Base-by-base conservation (phyloP, 2,888 invertebrate species). In the Cephus nigrinus region DNA sequence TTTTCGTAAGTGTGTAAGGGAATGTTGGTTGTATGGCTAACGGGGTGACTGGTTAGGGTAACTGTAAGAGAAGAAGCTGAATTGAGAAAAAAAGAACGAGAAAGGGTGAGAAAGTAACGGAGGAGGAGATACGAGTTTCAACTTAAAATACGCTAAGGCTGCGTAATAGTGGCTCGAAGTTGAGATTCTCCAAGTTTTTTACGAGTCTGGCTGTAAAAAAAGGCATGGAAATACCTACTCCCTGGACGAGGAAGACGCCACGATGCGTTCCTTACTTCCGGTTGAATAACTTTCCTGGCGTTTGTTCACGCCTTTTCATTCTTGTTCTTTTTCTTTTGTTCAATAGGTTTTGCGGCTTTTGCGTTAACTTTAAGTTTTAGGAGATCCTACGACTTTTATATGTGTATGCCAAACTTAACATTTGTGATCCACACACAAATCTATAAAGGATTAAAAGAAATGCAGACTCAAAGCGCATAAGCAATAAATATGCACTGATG, bases 111-210 rank as follows among this genome's bases (percentile, higher is more conserved):
- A 73, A 72, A 73, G 33, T 34, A 71, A 23, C 40, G 76, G 34
- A 23, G 31, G 40, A 36, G 69, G 73, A 76, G 76, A 73, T 33
- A 69, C 76, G 68, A 74, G 31, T 77, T 77, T n/a, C 74, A 40
- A 75, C 74, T 77, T 35, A 69, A 75, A 69, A 77, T 77, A 77
- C 69, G 74, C 69, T 69, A 77, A 75, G 77, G 71, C 69, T 30
- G 32, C n/a, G 77, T 75, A 75, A 77, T 75, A 36, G 69, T 74
- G 33, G 34, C 68, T 69, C 36, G 69, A 77, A 75, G 74, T 77
- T 77, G 77, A 34, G 36, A 74, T 77, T 77, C 34, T 35, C 31
- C 55, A 74, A 74, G 68, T 77, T 77, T 77, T 77, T 77, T 77
- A 77, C 75, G 77, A 77, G 34, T 32, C 74, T 77, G 69, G 69